A percentile compares a stretch with the other conserved stretches of the same genome.
These are phyloP conservation scores for Bombyx huttoni DNA, from an alignment of 2,888 invertebrate genomes.

Conservation along the genomic window DNA sequence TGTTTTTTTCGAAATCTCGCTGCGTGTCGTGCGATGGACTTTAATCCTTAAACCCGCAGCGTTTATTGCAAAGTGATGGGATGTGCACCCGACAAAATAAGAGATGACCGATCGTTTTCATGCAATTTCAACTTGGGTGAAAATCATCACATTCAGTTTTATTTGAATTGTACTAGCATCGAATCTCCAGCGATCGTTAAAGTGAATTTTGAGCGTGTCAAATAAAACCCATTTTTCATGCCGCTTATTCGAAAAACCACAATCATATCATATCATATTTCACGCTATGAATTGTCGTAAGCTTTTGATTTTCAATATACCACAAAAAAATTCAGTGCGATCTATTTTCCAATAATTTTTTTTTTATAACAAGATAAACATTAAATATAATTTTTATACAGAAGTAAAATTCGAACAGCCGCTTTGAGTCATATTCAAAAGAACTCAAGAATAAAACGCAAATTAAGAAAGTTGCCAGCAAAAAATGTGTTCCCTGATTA, in stretches of 20 bases:
- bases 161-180: not conserved
- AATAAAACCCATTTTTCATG: too few species aligned
- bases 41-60: not conserved
- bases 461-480: slow-evolving; percentile 1
- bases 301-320: too few species aligned
- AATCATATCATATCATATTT: too few species aligned
- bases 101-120: slow-evolving; percentile 12
- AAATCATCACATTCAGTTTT: not conserved
- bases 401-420: too few species aligned
- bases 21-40: not conserved
- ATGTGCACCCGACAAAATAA: slow-evolving; percentile 29
- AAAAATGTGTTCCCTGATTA: slow-evolving; percentile 12
- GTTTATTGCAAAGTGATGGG: slow-evolving; percentile 10
- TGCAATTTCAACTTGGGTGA: not conserved
- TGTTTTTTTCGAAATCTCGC: not conserved
- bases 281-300: too few species aligned
- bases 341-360: too few species aligned
- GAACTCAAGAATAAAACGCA: slow-evolving; percentile 1
- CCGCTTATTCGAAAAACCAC: too few species aligned
- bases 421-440: not conserved
- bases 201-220: not conserved
- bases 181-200: not conserved
- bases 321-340: too few species aligned
- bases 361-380: too few species aligned
- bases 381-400: too few species aligned